Conservation (phyloP, 2,113 vertebrate genomes). For the Lamprologus lemairii region DNA sequence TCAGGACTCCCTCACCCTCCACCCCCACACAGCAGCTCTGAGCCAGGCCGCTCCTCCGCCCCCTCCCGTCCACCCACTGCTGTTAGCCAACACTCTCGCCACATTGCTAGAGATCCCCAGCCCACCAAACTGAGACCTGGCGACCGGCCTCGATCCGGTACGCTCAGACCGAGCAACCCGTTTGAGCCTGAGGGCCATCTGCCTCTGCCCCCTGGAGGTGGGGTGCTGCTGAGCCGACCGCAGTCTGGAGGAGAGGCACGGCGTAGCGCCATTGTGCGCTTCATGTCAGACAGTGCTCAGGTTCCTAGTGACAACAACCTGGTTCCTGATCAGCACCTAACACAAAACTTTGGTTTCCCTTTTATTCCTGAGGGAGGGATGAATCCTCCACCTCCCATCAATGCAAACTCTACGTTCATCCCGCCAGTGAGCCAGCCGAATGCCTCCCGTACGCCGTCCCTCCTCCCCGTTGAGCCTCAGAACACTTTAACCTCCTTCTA, state of each 20-base stretch:
- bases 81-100: constrained; percentile 84
- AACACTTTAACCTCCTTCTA: constrained; percentile 94
- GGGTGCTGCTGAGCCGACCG: constrained; percentile 86
- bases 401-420: constrained; percentile 91
- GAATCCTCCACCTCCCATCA: constrained; percentile 88
- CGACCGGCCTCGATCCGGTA: constrained; percentile 81
- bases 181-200: constrained; percentile 89
- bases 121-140: constrained; percentile 83
- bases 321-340: constrained; percentile 84
- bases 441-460: constrained; percentile 83
- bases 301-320: constrained; percentile 83
- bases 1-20: constrained; percentile 79
- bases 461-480: constrained; percentile 92
- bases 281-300: constrained; percentile 88
- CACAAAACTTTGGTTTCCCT: constrained; percentile 94
- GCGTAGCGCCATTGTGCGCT: constrained; percentile 88
- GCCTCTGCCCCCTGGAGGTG: constrained; percentile 77
- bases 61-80: constrained; percentile 74
- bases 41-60: constrained; percentile 79
- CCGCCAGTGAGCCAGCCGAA: constrained; percentile 88
- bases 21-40: constrained; percentile 81
- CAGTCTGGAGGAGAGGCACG: constrained; percentile 79
- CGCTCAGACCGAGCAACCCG: constrained; percentile 82
- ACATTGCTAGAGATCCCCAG: constrained; percentile 77
- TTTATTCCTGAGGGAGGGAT: constrained; percentile 92